These are phyloP conservation scores for Stegastes partitus DNA, from an alignment of 2,113 vertebrate species.

Conservation along the genomic window DNA sequence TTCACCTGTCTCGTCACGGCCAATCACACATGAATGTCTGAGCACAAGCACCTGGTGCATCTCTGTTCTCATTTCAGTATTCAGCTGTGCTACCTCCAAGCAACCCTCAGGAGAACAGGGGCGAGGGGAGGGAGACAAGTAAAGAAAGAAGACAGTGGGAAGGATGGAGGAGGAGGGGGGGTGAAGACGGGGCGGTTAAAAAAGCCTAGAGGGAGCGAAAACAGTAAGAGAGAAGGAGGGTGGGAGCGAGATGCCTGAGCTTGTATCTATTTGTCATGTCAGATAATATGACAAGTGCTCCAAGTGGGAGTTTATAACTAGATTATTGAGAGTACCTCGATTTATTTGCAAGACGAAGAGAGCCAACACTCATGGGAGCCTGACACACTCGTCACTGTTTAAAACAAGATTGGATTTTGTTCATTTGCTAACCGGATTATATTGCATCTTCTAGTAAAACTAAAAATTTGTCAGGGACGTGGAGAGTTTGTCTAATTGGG, in stretches of 20 bases:
- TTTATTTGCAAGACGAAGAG: constrained; percentile 74
- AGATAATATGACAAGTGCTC: constrained; percentile 76
- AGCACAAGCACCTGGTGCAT: constrained; percentile 36
- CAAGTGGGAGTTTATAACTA: constrained; percentile 71
- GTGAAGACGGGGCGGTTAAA: neutral
- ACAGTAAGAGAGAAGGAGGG: constrained; percentile 23
- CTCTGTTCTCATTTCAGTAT: constrained; percentile 49
- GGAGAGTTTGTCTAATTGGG: constrained; percentile 33
- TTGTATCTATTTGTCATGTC: constrained; percentile 79
- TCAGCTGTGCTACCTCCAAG: constrained; percentile 27
- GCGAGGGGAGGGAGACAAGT: neutral
- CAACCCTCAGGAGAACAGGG: neutral
- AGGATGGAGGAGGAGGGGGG: neutral
- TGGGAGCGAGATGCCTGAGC: constrained; percentile 30
- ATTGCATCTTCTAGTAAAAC: constrained; percentile 46
- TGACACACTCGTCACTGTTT: constrained; percentile 52
- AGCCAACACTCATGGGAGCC: constrained; percentile 40
- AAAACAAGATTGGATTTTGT: constrained; percentile 67
- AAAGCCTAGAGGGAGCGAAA: constrained; percentile 28
- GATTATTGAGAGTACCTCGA: constrained; percentile 71
- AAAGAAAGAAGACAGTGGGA: neutral
- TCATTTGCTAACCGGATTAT: constrained; percentile 71
- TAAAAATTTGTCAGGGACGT: constrained; percentile 30
- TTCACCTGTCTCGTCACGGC: constrained; percentile 36
- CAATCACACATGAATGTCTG: constrained; percentile 37